These are phyloP conservation scores for Temnothorax longispinosus DNA, from an alignment of 1,140 invertebrate species.

Conservation along the genomic window DNA sequence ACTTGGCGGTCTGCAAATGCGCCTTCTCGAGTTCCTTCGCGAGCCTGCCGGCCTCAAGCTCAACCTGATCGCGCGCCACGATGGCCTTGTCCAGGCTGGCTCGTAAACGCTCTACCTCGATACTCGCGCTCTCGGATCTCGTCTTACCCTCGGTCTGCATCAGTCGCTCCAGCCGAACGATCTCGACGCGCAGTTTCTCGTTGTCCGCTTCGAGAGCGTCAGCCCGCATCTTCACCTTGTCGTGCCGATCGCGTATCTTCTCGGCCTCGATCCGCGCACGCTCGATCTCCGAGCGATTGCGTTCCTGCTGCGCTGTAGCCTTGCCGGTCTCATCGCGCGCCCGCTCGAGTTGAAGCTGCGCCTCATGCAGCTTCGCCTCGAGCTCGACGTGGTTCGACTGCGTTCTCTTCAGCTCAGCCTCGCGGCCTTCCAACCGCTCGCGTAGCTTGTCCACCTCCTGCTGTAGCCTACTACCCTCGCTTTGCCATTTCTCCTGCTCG, in stretches of 20 bases:
- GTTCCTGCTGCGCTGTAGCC: constrained; percentile 90
- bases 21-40: constrained; percentile 95
- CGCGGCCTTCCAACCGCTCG: constrained; percentile 90
- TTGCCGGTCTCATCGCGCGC: constrained; percentile 92
- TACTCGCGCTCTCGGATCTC: constrained; percentile 84
- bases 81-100: constrained; percentile 95
- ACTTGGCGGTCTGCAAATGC: constrained; percentile 92
- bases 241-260: constrained; percentile 93
- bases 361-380: constrained; percentile 92
- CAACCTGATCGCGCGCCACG: constrained; percentile 91
- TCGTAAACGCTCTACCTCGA: constrained; percentile 93
- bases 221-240: constrained; percentile 91
- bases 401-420: constrained; percentile 91
- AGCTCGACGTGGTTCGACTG: constrained; percentile 89
- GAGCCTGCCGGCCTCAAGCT: constrained; percentile 93
- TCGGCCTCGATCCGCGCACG: constrained; percentile 93
- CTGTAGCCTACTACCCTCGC: constrained; percentile 87
- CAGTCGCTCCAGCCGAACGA: constrained; percentile 90
- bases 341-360: constrained; percentile 92
- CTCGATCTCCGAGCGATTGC: constrained; percentile 92
- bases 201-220: constrained; percentile 91
- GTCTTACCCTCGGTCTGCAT: constrained; percentile 86
- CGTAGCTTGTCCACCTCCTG: constrained; percentile 90
- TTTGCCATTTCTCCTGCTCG: constrained; percentile 93
- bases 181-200: constrained; percentile 90